These are phyloP conservation scores for Macrosiphum euphorbiae DNA, from an alignment of 2,888 invertebrate genomes.

Conservation along the genomic window DNA sequence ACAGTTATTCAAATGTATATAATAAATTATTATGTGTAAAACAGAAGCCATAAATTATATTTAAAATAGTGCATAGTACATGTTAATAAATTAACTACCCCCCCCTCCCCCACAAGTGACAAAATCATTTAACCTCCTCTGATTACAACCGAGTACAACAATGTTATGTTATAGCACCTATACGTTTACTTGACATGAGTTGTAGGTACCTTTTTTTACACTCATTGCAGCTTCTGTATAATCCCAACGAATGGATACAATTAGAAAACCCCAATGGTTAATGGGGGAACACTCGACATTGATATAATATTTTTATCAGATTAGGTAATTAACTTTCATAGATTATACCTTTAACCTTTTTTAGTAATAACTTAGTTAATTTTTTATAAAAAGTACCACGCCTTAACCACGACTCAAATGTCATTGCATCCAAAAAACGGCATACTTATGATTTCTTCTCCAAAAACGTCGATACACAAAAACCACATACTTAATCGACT, in stretches of 20 bases:
- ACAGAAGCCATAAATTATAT: too few relatives aligned
- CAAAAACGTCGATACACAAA: too few relatives aligned
- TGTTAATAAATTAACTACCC: too few relatives aligned
- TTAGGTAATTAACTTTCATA: neutral
- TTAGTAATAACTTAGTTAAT: neutral
- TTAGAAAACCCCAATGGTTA: neutral
- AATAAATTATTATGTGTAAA: too few relatives aligned
- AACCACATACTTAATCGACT: neutral
- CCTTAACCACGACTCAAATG: neutral
- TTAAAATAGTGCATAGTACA: too few relatives aligned
- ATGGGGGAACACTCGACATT: neutral
- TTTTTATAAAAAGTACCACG: neutral
- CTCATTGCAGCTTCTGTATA: neutral
- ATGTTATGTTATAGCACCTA: neutral
- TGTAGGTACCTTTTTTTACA: neutral
- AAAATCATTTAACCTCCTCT: too few relatives aligned
- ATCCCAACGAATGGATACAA: neutral
- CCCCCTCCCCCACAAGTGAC: too few relatives aligned
- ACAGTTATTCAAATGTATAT: too few relatives aligned
- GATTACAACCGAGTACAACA: neutral
- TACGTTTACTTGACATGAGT: neutral
- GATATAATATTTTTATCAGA: neutral
- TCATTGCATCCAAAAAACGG: neutral
- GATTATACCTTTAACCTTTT: neutral
- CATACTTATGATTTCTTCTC: neutral